Evolutionary conservation across 2,888 invertebrate genomes (phyloP).

Genomic region (Aleiodes testaceus): DNA sequence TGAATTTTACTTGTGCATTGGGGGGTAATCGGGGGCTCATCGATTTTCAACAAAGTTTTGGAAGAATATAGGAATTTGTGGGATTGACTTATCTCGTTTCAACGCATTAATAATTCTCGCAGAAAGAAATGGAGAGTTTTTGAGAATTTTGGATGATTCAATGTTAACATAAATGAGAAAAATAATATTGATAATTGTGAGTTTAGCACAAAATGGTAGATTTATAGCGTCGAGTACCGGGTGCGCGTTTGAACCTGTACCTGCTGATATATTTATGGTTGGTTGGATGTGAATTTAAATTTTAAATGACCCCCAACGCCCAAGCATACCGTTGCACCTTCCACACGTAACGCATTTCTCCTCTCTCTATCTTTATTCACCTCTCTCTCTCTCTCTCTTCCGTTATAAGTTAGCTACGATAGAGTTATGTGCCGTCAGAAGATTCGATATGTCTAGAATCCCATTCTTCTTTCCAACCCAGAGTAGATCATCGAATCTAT

Average conservation of each 20-base stretch:
- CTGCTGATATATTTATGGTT: slow-evolving; percentile 57
- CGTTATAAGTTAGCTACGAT: slow-evolving; percentile 2
- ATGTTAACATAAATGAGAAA: not conserved
- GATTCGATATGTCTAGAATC: slow-evolving; percentile 17
- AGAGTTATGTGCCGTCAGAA: slow-evolving; percentile 20
- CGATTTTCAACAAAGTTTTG: no score
- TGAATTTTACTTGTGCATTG: not conserved
- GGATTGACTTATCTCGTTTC: no score
- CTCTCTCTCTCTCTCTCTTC: not conserved
- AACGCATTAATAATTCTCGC: no score
- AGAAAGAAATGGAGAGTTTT: no score
- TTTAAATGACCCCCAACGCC: slow-evolving; percentile 61
- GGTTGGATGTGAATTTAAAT: slow-evolving; percentile 63
- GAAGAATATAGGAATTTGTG: no score
- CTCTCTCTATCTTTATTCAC: not conserved
- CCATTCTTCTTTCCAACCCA: not conserved
- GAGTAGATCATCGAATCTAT: slow-evolving; percentile 8
- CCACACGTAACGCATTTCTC: slow-evolving; percentile 49
- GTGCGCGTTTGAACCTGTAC: slow-evolving; percentile 19
- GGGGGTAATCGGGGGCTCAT: not conserved
- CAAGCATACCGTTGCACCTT: slow-evolving; percentile 58
- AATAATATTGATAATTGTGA: slow-evolving; percentile 19
- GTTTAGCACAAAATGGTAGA: slow-evolving; percentile 21
- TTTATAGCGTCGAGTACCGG: slow-evolving; percentile 2
- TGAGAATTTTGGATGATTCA: not conserved